Conservation (phyloP, 1,140 invertebrate species). For the Ostrea edulis region DNA sequence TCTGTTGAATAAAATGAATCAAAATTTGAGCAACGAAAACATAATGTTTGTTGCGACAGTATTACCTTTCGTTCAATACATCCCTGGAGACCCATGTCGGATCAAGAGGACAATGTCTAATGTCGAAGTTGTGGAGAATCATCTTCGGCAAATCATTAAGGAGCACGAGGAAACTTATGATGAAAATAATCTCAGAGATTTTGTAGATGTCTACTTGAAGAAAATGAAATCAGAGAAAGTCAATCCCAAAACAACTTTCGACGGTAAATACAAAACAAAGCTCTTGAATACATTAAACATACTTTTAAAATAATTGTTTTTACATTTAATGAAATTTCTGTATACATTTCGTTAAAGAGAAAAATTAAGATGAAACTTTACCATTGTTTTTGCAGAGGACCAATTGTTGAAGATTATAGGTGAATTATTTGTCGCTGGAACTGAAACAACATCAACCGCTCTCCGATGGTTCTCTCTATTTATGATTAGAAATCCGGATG, state of each 20-base stretch:
- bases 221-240: conserved; percentile 11
- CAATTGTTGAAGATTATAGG: conserved; percentile 57
- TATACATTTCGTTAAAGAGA: too few species aligned
- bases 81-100: conserved; percentile 57
- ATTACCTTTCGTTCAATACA: conserved; percentile 49
- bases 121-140: conserved; percentile 14
- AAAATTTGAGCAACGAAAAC: conserved; percentile 45
- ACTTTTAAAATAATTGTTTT: too few species aligned
- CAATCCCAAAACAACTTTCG: conserved; percentile 31
- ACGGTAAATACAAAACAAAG: conserved; percentile 12
- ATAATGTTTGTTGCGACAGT: conserved; percentile 11
- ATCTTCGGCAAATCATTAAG: conserved; percentile 24
- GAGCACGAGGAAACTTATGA: conserved; percentile 42
- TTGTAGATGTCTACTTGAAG: conserved; percentile 42
- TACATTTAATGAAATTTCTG: too few species aligned
- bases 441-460: conserved; percentile 93
- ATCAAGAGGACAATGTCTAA: conserved; percentile 45
- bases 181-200: conserved; percentile 44
- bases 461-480: conserved; percentile 92
- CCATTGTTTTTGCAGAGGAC: conserved; percentile 44
- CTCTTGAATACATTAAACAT: not conserved
- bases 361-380: conserved; percentile 27
- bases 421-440: conserved; percentile 93
- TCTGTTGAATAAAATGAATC: conserved; percentile 43
- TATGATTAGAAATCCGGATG: conserved; percentile 86